A percentile compares a stretch with the other conserved stretches of the same genome.
phyloP scores from a whole-genome alignment of 1,140 invertebrate genomes.

The Eubasilissa regina region DNA sequence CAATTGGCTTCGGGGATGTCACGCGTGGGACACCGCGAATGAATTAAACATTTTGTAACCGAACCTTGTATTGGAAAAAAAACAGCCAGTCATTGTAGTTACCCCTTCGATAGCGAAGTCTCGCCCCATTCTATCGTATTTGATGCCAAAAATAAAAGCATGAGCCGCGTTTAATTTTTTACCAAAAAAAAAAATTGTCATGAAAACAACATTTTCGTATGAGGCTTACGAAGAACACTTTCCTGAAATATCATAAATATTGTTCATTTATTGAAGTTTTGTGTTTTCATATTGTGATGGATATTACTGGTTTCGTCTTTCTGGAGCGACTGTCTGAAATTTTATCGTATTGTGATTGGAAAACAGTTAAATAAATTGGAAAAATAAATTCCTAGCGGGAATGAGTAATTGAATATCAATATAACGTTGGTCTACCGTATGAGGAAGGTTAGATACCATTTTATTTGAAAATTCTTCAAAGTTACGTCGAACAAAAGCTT shows the following conservation, averaged over 20 bases:
- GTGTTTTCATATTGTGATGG: background rate
- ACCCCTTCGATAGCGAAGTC: background rate
- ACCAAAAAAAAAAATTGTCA: background rate
- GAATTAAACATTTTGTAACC: constrained; percentile 23
- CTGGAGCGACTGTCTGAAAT: background rate
- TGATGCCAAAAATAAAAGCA: background rate
- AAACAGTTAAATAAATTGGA: background rate
- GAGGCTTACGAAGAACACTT: background rate
- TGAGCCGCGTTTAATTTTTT: background rate
- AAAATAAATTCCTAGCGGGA: background rate
- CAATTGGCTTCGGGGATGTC: background rate
- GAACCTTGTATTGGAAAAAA: constrained; percentile 15
- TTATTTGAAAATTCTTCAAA: too few species aligned
- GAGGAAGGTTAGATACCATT: too few species aligned
- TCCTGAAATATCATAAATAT: too few species aligned
- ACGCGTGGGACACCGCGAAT: constrained; percentile 12
- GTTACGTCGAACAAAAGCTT: too few species aligned
- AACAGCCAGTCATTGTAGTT: constrained; percentile 23
- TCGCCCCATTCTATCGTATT: background rate
- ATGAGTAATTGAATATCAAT: background rate
- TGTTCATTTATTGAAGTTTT: background rate
- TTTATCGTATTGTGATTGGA: background rate
- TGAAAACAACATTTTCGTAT: background rate
- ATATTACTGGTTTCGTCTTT: background rate
- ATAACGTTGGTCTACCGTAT: too few species aligned